Evolutionary conservation across 2,888 invertebrate species (phyloP), one percentile per base, ranked within the genome.

Genomic region (Byasa hedistus): DNA sequence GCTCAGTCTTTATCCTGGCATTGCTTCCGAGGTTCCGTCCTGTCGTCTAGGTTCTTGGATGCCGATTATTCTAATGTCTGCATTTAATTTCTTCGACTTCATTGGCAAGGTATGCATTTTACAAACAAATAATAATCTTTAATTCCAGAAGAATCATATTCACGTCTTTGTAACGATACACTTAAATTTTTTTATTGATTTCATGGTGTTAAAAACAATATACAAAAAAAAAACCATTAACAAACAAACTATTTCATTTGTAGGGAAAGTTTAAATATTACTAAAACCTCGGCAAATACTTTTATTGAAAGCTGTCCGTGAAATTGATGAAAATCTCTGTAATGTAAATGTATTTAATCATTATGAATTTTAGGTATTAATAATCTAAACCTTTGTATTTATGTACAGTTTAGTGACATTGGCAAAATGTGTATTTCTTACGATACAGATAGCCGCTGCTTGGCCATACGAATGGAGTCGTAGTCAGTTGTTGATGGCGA

Each of bases 21-120:
- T 98, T 61, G 95, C 97, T 65, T 96, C 97, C 0, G 98, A 98
- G 83, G 95, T 98, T 36, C 93, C 95, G 19, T 97, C 97, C 68
- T 98, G 97, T 79, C 93, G 93, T 27, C 94, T 97, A 54, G 95
- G 95, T 21, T 94, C 95, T 2, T 98, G 98, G 98, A 97, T 98
- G 96, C 98, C 98, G 0, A 96, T 98, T 39, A 90, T 98, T 55
- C 92, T 98, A 67, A 98, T 98, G 96, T 95, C 97, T 1, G 93
- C 96, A 15, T 98, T 98, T 82, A 98, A 98, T 77, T 93, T 95
- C 4, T 96, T 96, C 61, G 98, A 98, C 87, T 94, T 98, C 21
- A 89, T 97, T 70, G 98, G 98, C 72, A 96, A 96, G 92, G 95
- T 96, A n/a, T 24, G 59, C 22, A 44, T n/a, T 54, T 54, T 54